Base-by-base conservation (phyloP, 2,113 vertebrate species). In the Solenodon paradoxus region DNA sequence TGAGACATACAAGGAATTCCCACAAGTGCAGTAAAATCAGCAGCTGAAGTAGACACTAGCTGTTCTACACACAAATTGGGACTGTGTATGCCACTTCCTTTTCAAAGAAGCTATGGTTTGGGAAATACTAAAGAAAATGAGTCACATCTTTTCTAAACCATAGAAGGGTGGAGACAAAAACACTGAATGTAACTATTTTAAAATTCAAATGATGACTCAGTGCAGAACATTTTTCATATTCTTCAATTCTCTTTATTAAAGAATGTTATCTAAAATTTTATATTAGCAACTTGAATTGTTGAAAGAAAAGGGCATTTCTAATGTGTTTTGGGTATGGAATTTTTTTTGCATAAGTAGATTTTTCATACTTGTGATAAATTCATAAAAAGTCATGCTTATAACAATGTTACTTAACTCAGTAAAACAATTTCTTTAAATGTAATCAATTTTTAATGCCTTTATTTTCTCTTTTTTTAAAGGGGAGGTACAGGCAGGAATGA, bases 171-270 rank as follows among this genome's bases (percentile, higher is more conserved):
- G 98, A 97, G 86, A 98, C 96, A 97, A 71, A 97, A 98, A 98
- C 91, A 98, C 63, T 95, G 90, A 94, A 97, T 81, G 95, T 88
- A 96, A 96, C 97, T 98, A 98, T 98, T 98, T 97, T 98, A 97
- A 98, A 98, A 98, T 95, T 47, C 93, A 94, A 97, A 66, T 77
- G 91, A 97, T 98, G 98, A 98, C 94, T 98, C 98, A 99, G 69
- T 83, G 95, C 35, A 84, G 63, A 96, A 94, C 84, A 90, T 96
- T 98, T 98, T 98, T 97, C 97, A 97, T 97, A 96, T 88, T 63
- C 17, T 92, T 96, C 86, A 28, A n/a, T 69, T 95, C 78, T 55
- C 90, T 96, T 97, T 95, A 88, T 86, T 92, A 88, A 90, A 97
- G 38, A 77, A 55, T 79, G 61, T 49, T 87, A 51, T 79, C 47